phyloP scores from a whole-genome alignment of 2,888 invertebrate species.

The Danaus chrysippus region DNA sequence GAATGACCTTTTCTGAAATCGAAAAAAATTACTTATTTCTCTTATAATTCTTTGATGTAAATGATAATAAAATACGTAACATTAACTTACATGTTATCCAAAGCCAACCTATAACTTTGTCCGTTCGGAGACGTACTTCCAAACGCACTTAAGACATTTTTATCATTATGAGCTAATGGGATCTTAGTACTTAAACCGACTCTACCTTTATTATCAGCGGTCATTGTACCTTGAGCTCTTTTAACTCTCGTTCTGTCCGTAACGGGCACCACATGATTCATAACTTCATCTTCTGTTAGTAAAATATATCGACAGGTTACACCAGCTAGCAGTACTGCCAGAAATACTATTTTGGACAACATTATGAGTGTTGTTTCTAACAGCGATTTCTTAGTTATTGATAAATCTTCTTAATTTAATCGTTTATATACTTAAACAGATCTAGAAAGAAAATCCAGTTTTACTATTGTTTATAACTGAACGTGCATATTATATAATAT shows the following conservation, averaged over 20 bases:
- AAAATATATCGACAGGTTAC: too few relatives aligned
- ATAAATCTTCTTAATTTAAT: too few relatives aligned
- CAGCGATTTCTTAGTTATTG: too few relatives aligned
- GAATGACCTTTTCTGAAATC: slow-evolving; percentile 49
- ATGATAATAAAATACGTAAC: not conserved
- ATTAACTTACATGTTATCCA: slow-evolving; percentile 48
- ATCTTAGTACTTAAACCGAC: slow-evolving; percentile 33
- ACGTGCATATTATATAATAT: too few relatives aligned
- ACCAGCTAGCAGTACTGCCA: too few relatives aligned
- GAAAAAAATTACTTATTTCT: too few relatives aligned
- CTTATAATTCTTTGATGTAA: not conserved
- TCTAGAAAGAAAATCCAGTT: too few relatives aligned
- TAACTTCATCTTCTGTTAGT: too few relatives aligned
- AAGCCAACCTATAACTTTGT: slow-evolving; percentile 39
- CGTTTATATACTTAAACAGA: too few relatives aligned
- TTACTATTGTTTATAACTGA: too few relatives aligned
- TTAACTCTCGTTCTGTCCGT: slow-evolving; percentile 14
- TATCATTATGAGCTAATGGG: slow-evolving; percentile 40
- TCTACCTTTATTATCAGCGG: slow-evolving; percentile 32
- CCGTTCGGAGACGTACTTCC: slow-evolving; percentile 37
- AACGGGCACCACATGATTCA: slow-evolving; percentile 1
- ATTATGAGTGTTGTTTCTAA: too few relatives aligned
- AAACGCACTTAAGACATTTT: slow-evolving; percentile 43
- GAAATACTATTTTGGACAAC: too few relatives aligned
- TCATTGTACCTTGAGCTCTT: slow-evolving; percentile 13